A percentile compares a stretch with the other conserved stretches of the same genome.
Evolutionary conservation across 2,888 invertebrate species (phyloP).

Genomic region (Furcula furcula): DNA sequence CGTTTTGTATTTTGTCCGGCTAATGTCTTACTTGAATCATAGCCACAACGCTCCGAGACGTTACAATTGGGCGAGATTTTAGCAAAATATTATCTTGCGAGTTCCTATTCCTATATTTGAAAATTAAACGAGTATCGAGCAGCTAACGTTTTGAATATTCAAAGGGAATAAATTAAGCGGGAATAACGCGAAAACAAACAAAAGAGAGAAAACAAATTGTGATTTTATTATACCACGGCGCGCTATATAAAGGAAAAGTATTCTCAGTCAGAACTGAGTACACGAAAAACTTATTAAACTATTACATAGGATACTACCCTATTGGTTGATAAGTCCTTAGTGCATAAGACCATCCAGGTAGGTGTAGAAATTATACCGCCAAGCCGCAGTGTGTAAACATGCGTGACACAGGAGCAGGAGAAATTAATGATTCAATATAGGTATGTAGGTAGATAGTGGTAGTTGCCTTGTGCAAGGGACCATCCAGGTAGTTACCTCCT

Average conservation of each 20-base stretch:
- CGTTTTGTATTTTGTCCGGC: too few species aligned
- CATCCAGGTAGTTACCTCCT: too few species aligned
- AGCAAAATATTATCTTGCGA: constrained; percentile 67
- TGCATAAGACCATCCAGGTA: too few species aligned
- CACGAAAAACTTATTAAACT: not conserved
- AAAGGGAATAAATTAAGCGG: constrained; percentile 71
- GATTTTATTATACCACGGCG: constrained; percentile 21
- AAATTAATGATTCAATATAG: too few species aligned
- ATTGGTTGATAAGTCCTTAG: too few species aligned
- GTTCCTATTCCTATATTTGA: constrained; percentile 68
- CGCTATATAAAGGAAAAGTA: constrained; percentile 4
- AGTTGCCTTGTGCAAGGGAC: too few species aligned
- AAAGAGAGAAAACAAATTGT: constrained; percentile 52
- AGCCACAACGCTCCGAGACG: constrained; percentile 40
- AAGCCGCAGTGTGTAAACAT: too few species aligned
- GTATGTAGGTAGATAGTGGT: too few species aligned
- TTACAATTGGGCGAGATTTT: constrained; percentile 59
- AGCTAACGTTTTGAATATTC: constrained; percentile 75
- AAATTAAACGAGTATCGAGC: constrained; percentile 74
- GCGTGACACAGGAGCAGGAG: too few species aligned
- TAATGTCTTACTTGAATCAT: too few species aligned
- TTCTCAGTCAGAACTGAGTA: not conserved
- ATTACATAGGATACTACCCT: too few species aligned
- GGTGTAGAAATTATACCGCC: too few species aligned
- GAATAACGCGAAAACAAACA: constrained; percentile 47